These are phyloP conservation scores for Cremastinae sp. DNA, from an alignment of 2,888 invertebrate species.

Conservation along the genomic window DNA sequence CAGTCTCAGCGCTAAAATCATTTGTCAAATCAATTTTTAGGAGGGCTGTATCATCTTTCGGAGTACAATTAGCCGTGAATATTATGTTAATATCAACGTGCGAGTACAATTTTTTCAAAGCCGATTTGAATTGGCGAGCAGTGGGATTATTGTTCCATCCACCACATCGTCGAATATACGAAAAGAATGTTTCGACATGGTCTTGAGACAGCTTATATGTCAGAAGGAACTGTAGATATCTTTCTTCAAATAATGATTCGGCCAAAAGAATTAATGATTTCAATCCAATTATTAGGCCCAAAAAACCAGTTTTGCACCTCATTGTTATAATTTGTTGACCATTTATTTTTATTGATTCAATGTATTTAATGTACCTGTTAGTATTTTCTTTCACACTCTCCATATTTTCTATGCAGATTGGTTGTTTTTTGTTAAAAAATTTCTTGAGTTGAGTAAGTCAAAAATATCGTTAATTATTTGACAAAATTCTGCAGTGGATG, in stretches of 20 bases:
- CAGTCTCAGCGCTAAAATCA: too few species aligned
- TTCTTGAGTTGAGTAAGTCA: constrained; percentile 65
- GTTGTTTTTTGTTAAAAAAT: not conserved
- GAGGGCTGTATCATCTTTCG: too few species aligned
- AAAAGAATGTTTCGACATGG: not conserved
- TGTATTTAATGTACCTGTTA: too few species aligned
- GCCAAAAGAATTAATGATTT: not conserved
- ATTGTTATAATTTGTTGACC: too few species aligned
- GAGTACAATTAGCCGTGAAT: too few species aligned
- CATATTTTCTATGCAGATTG: constrained; percentile 1
- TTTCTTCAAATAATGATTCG: not conserved
- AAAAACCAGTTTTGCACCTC: too few species aligned
- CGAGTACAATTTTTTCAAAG: constrained; percentile 2
- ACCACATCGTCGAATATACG: not conserved
- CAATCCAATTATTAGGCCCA: too few species aligned
- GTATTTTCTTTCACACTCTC: not conserved
- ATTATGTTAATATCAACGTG: too few species aligned
- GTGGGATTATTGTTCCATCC: constrained; percentile 2
- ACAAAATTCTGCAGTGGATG: constrained; percentile 61
- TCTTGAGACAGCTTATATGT: not conserved
- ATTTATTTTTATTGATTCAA: too few species aligned
- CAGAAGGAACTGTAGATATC: not conserved
- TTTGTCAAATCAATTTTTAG: too few species aligned
- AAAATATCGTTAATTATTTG: constrained; percentile 64
- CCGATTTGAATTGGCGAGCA: not conserved